Percentiles rank a stretch among this genome's conserved stretches.
Evolutionary conservation across 2,797 vertebrate genomes (phyloP).

Genomic region (Coendou prehensilis): DNA sequence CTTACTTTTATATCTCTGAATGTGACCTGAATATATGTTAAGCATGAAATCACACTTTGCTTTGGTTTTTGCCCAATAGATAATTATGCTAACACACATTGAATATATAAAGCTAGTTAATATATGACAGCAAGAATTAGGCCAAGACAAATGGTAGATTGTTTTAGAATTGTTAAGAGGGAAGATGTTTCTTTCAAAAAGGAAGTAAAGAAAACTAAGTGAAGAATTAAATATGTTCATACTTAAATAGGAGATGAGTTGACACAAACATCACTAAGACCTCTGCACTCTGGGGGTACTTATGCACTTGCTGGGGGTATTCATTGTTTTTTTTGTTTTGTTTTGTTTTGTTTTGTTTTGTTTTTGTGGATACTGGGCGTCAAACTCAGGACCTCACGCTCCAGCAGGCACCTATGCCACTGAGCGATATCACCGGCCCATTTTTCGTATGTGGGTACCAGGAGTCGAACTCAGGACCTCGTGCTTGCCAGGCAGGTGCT

Average conservation of each 20-base stretch:
- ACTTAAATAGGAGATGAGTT: neutral
- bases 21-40: neutral
- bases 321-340: no score
- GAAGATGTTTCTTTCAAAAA: neutral
- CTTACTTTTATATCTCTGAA: neutral
- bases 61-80: neutral
- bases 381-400: no score
- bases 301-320: neutral
- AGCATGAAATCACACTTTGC: neutral
- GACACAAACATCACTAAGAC: accelerated
- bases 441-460: no score
- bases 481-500: no score
- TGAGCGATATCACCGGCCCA: no score
- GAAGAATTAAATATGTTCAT: neutral
- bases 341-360: no score
- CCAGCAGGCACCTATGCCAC: no score
- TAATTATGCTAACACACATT: neutral
- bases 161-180: neutral
- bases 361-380: no score
- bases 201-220: neutral
- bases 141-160: neutral
- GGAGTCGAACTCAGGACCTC: no score
- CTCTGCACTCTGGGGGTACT: neutral
- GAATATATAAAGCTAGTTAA: neutral
- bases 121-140: neutral